Evolutionary conservation across 2,113 vertebrate genomes (phyloP).

Genomic region (Odocoileus hemionus): DNA sequence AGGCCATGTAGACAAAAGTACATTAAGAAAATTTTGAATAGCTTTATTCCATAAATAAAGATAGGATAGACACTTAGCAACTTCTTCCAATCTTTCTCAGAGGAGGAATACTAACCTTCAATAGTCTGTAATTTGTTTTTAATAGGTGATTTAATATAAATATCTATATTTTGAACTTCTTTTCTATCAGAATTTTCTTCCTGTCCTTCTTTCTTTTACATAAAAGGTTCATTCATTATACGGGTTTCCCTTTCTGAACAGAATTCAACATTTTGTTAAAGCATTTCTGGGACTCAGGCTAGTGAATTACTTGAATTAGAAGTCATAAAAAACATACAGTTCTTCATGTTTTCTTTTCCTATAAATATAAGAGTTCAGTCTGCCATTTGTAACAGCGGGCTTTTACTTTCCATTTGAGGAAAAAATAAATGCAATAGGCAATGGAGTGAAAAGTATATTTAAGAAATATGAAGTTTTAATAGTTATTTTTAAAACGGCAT

Average conservation of each 20-base stretch:
- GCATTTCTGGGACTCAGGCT: neutral
- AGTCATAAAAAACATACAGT: neutral
- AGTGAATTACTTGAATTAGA: neutral
- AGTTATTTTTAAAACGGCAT: conserved; percentile 3
- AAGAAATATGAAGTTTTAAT: neutral
- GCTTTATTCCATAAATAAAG: neutral
- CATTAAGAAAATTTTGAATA: neutral
- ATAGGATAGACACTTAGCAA: neutral
- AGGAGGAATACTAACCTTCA: neutral
- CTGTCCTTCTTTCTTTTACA: neutral
- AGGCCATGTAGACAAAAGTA: neutral
- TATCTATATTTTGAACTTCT: neutral
- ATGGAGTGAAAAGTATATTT: neutral
- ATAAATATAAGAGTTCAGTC: neutral
- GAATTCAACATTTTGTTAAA: neutral
- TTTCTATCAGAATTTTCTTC: neutral
- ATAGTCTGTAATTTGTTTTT: neutral
- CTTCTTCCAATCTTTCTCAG: neutral
- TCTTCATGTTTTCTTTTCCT: neutral
- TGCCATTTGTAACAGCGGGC: neutral
- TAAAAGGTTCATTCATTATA: neutral
- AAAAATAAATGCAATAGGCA: neutral
- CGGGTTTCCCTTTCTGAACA: neutral
- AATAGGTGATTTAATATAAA: neutral
- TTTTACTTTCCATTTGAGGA: neutral